Base-by-base conservation (phyloP, 2,888 invertebrate genomes). In the Drymonia ruficornis region DNA sequence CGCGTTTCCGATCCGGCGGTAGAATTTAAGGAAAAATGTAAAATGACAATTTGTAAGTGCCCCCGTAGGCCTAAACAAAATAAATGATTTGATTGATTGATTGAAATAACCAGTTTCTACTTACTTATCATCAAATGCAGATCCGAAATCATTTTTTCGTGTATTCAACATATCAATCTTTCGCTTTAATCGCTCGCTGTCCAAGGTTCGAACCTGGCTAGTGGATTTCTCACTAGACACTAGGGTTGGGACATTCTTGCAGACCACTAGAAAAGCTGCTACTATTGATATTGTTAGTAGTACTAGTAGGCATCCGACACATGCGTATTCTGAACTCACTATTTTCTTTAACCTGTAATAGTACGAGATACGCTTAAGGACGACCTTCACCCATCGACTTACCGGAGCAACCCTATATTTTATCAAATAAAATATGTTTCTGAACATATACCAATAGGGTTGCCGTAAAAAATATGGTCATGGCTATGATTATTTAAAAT, bases 281-380 rank as follows among this genome's bases (percentile, higher is more conserved):
- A 74, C 34, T 0, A 84, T 74, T 0, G 84, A 80, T 0, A 84
- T 51, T 0, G 67, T 48, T 59, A 87, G 84, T 0, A 86, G 12
- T 0, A 84, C 18, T 0, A 76, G 48, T 0, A 87, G 70, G 5
- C 82, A 84, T 0, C 59, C 67, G 0, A 86, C 59, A 48, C 88
- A 84, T 0, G 81, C 70, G 55, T 82, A 83, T 28, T 88, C 85
- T 0, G 84, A 81, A 2, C 67, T 70, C 0, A 78, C 49, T 0
- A 87, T 52, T 13, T 72, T 80, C 48, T 81, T 84, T 2, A 89
- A 55, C 0, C 88, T 88, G 76, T 13, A 34, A 47, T 16, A 15
- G 16, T n/a, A 7, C n/a, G 2, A n/a, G n/a, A n/a, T n/a, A n/a
- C n/a, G n/a, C n/a, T n/a, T n/a, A n/a, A n/a, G n/a, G n/a, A n/a